These are phyloP conservation scores for Tanaodytes sp. DNA, from an alignment of 2,888 invertebrate species.

Conservation along the genomic window DNA sequence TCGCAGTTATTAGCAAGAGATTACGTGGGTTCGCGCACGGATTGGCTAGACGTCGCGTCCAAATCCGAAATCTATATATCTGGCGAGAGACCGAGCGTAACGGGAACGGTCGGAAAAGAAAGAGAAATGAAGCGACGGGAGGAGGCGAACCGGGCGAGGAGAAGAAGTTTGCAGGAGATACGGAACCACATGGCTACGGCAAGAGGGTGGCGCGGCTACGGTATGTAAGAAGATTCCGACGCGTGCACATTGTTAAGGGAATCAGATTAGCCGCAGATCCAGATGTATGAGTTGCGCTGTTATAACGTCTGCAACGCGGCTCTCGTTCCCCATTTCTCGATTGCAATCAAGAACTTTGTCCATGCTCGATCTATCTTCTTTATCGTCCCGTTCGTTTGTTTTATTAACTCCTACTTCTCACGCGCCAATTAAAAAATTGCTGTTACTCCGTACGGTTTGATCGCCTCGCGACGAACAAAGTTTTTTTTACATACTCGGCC, in stretches of 20 bases:
- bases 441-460: too few relatives aligned
- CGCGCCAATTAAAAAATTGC: slow-evolving; percentile 34
- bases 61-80: slow-evolving; percentile 72
- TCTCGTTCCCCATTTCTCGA: slow-evolving; percentile 48
- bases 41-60: slow-evolving; percentile 59
- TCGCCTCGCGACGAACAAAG: too few relatives aligned
- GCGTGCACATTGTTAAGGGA: slow-evolving; percentile 74
- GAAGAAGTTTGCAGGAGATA: slow-evolving; percentile 55
- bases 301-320: slow-evolving; percentile 46
- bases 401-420: slow-evolving; percentile 38
- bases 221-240: slow-evolving; percentile 73
- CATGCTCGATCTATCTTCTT: slow-evolving; percentile 42
- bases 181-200: slow-evolving; percentile 39
- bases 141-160: neutral
- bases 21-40: slow-evolving; percentile 68
- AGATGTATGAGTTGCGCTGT: slow-evolving; percentile 70
- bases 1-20: slow-evolving; percentile 73
- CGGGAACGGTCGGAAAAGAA: slow-evolving; percentile 51
- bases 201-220: slow-evolving; percentile 40
- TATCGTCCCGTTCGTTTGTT: slow-evolving; percentile 43
- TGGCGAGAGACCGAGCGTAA: slow-evolving; percentile 54
- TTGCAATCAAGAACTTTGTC: slow-evolving; percentile 51
- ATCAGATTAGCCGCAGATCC: slow-evolving; percentile 72
- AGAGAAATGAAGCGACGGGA: slow-evolving; percentile 12
- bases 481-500: too few relatives aligned